Conservation (phyloP, 2,113 vertebrate genomes). For the Zapornia atra region DNA sequence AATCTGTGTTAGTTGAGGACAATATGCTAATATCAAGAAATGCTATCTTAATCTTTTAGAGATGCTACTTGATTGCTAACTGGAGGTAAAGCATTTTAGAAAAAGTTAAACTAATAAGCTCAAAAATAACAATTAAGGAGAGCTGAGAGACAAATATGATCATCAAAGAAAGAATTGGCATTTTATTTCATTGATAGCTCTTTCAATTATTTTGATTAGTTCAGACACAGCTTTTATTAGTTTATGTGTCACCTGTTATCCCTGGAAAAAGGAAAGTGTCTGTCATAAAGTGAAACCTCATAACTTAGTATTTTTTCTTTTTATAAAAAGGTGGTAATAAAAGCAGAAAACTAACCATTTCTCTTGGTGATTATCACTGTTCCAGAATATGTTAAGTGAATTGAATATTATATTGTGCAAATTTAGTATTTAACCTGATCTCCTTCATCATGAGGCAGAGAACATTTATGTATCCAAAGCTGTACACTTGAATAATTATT, state of each 20-base stretch:
- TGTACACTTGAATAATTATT: constrained; percentile 16
- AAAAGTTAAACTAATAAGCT: neutral
- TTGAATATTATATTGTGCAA: neutral
- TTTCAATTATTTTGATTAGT: neutral
- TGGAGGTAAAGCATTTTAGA: neutral
- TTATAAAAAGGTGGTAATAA: neutral
- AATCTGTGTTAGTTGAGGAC: neutral
- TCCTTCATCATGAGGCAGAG: neutral
- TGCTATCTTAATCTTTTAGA: neutral
- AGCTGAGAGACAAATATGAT: neutral
- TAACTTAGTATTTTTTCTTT: neutral
- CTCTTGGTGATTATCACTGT: neutral
- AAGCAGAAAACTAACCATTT: neutral
- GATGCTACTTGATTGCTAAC: neutral
- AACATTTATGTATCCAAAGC: neutral
- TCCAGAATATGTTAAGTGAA: neutral
- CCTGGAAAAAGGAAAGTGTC: neutral
- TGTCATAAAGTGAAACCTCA: neutral
- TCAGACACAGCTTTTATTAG: neutral
- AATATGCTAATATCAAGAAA: neutral
- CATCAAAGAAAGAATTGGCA: neutral
- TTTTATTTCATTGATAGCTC: neutral
- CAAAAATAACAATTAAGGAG: neutral
- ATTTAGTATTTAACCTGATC: constrained; percentile 11
- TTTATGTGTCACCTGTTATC: neutral